Conservation (phyloP, 2,797 vertebrate genomes). For the Hemitrygon akajei region DNA sequence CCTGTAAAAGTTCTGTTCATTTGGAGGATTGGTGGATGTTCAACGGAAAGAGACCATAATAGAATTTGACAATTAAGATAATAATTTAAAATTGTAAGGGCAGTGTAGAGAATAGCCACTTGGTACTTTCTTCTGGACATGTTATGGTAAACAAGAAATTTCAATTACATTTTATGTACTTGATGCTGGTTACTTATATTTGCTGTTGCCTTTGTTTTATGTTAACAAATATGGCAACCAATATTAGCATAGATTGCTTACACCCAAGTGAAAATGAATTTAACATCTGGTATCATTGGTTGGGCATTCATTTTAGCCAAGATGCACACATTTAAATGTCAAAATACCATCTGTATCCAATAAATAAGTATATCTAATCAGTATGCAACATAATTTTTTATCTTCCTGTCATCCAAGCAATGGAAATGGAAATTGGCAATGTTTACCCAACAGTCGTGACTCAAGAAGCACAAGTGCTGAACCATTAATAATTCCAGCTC, state of each 20-base stretch:
- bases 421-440: background rate
- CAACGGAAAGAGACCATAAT: background rate
- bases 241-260: too few species aligned
- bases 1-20: background rate
- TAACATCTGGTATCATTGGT: background rate
- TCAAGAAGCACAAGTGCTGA: background rate
- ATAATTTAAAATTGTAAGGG: background rate
- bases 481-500: background rate
- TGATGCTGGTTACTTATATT: too few species aligned
- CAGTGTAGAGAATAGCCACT: background rate
- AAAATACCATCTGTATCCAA: background rate
- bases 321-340: background rate
- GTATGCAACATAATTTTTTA: background rate
- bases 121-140: background rate
- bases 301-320: background rate
- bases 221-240: background rate
- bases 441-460: background rate
- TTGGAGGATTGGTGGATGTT: background rate
- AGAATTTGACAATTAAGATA: background rate
- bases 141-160: background rate
- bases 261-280: background rate
- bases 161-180: background rate
- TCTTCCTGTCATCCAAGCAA: background rate
- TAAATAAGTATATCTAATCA: background rate
- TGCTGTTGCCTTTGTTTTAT: too few species aligned